These are phyloP conservation scores for Dicycla oo DNA, from an alignment of 2,888 invertebrate species.

Conservation along the genomic window DNA sequence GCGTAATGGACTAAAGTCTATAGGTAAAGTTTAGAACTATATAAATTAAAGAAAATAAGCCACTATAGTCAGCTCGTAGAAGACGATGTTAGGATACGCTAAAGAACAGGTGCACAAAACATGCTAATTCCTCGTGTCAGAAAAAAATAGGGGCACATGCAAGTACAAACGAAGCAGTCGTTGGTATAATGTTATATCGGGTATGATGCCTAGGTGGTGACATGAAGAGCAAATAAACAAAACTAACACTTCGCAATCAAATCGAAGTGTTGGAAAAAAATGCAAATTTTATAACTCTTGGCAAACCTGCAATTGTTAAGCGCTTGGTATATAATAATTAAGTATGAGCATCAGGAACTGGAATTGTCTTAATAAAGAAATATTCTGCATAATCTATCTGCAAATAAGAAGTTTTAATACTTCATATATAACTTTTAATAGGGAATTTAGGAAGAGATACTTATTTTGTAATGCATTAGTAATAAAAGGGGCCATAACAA, in stretches of 20 bases:
- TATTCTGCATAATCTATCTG: slow-evolving; percentile 73
- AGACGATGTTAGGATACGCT: slow-evolving; percentile 57
- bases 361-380: slow-evolving; percentile 66
- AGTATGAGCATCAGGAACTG: slow-evolving; percentile 66
- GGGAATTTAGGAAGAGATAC: slow-evolving; percentile 29
- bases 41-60: slow-evolving; percentile 64
- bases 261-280: slow-evolving; percentile 86
- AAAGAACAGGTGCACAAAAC: slow-evolving; percentile 60
- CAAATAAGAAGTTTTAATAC: slow-evolving; percentile 68
- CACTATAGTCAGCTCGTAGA: slow-evolving; percentile 40
- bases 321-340: slow-evolving; percentile 70
- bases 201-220: slow-evolving; percentile 66
- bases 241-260: slow-evolving; percentile 75
- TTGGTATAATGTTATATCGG: slow-evolving; percentile 45
- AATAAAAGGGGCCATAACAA: slow-evolving; percentile 19
- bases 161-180: slow-evolving; percentile 63
- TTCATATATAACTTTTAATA: slow-evolving; percentile 17
- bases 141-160: slow-evolving; percentile 73
- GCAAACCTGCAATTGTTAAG: slow-evolving; percentile 91
- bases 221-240: slow-evolving; percentile 75
- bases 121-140: slow-evolving; percentile 55
- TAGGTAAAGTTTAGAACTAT: slow-evolving; percentile 53
- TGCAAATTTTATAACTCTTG: slow-evolving; percentile 90
- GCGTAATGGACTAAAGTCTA: slow-evolving; percentile 60
- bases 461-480: slow-evolving; percentile 34